These are phyloP conservation scores for Seriola dumerili DNA, from an alignment of 2,113 vertebrate species.

Conservation along the genomic window DNA sequence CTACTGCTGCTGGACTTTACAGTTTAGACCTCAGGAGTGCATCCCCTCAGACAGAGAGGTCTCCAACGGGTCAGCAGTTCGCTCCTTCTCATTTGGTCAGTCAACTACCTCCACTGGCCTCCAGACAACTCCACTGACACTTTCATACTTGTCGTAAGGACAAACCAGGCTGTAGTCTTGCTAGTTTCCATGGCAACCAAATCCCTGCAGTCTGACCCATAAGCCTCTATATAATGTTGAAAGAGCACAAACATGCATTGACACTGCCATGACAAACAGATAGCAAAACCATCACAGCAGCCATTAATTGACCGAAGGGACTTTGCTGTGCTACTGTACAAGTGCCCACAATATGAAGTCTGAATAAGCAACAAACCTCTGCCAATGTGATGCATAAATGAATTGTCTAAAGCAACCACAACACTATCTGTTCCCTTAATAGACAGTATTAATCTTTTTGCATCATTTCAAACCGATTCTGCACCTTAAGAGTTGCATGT, in stretches of 20 bases:
- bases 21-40: background rate
- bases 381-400: too few relatives aligned
- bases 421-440: background rate
- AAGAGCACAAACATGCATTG: constrained; percentile 2
- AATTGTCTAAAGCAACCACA: background rate
- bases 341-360: background rate
- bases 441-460: background rate
- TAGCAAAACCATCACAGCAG: background rate
- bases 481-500: background rate
- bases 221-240: constrained; percentile 5
- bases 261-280: background rate
- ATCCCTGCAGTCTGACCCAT: constrained; percentile 13
- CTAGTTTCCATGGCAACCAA: constrained; percentile 47
- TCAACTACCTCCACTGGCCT: background rate
- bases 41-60: background rate
- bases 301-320: background rate
- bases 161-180: background rate
- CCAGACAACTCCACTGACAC: constrained; percentile 1
- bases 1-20: background rate
- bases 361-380: background rate
- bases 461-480: too few relatives aligned
- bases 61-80: background rate
- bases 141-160: background rate
- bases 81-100: background rate
- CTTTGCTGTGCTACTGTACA: background rate